Base-by-base conservation (phyloP, 2,888 invertebrate genomes). In the Idaea aversata region DNA sequence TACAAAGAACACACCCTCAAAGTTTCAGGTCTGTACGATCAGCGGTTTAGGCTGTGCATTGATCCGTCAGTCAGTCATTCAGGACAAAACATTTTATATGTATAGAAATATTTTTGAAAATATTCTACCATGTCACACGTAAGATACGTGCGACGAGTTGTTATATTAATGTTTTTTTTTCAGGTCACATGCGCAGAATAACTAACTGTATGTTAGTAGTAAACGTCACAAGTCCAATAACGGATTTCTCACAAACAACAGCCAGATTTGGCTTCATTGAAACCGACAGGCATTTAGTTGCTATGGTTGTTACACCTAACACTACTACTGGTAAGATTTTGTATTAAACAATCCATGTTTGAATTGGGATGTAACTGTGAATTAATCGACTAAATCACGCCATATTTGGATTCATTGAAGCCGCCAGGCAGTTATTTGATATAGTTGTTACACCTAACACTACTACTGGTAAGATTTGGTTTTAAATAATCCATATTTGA, bases 161-260 rank as follows among this genome's bases (percentile, higher is more conserved):
- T 25, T 15, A 25, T 61, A 34, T 59, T 59, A 25, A 25, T 25
- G 0, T 25, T 36, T 62, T 63, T 7, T 61, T 72, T 65, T 0
- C 81, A 94, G 95, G 97, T 5, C 95, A 96, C 85, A 93, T 96
- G 73, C 94, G 94, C 62, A 94, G 94, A 61, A 87, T 97, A 34
- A 96, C 95, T 0, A 96, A 97, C 84, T 97, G 96, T 70, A 96
- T 96, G 95, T 81, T 97, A 2, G 93, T 94, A 0, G 94, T 97
- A 16, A 97, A 97, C 82, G 94, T 97, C 4, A 96, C 96, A 0
- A 96, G 96, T 4, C 96, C 96, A 0, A 88, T 95, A 62, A 94
- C 95, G 62, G 95, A 95, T 65, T 95, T 95, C 76, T 91, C 94
- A 0, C 94, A 93, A 15, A 92, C 96, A 25, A 93, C 94, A 0